Evolutionary conservation across 2,797 vertebrate species (phyloP), one percentile per base, ranked within the genome.

Genomic region (Zalophus californianus): DNA sequence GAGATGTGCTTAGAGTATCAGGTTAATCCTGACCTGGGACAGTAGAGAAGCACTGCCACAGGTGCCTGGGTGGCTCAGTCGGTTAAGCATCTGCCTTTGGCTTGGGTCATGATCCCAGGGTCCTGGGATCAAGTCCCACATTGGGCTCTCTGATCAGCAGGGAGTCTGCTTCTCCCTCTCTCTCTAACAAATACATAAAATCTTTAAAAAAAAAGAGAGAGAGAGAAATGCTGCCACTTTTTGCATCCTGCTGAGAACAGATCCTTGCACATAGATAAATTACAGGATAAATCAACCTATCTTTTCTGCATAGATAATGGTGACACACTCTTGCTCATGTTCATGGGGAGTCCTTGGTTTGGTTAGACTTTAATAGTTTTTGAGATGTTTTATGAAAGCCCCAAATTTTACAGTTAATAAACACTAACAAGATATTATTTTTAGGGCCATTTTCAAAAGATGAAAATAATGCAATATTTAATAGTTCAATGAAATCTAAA

Each of bases 361-460:
- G 60, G 60, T 78, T 54, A 78, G 7, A 70, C 44, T 78, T 93
- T 70, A 72, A 79, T 20, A 83, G 77, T 64, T 95, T 93, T 82
- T 23, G 83, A 83, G 91, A 88, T 7, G 56, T 93, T 62, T 91
- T 91, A 32, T 90, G 29, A 90, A 64, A 90, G 20, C 20, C 38
- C 32, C 66, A 77, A 78, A 77, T 91, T 92, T 73, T 41, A 85
- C 52, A 90, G 16, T 75, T 96, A 35, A 70, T 78, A 94, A 92
- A 79, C 5, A 93, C 12, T 35, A 94, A 84, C 7, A 44, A 83
- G n/a, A 83, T 66, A 66, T 41, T 91, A 50, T 41, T 35, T 32
- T 72, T 68, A 68, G n/a, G 68, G 41, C 16, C 18, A 60, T 87
- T 75, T 91, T 25, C 15, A 91, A 62, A 32, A 62, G 38, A 77